Percentiles rank a stretch among this genome's conserved stretches.
Conservation (phyloP, 2,888 invertebrate genomes). For the Fissipunctia ypsillon region DNA sequence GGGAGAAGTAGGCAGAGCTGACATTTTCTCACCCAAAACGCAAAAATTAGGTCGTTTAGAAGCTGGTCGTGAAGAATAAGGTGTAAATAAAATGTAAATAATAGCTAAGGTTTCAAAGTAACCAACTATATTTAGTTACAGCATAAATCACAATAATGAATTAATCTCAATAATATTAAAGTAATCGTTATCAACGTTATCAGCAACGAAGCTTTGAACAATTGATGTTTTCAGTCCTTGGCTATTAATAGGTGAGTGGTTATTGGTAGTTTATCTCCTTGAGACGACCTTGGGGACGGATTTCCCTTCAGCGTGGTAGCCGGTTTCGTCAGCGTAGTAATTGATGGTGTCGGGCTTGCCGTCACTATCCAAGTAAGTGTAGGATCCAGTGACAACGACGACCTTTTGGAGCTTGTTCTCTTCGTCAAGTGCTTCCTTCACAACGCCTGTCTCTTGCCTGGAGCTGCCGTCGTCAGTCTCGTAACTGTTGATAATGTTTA, state of each 20-base stretch:
- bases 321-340: constrained; percentile 92
- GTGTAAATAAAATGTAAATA: background rate
- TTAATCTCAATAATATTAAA: constrained; percentile 1
- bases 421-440: constrained; percentile 85
- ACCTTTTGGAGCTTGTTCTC: constrained; percentile 90
- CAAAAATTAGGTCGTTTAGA: background rate
- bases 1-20: background rate
- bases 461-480: constrained; percentile 78
- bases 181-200: background rate
- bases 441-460: constrained; percentile 89
- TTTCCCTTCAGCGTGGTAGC: constrained; percentile 91
- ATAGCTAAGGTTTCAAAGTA: background rate
- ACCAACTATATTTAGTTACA: constrained; percentile 26
- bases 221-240: constrained; percentile 14
- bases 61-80: background rate
- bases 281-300: constrained; percentile 90
- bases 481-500: constrained; percentile 28
- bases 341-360: constrained; percentile 89
- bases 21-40: background rate
- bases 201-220: constrained; percentile 3
- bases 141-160: constrained; percentile 7
- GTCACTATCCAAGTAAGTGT: constrained; percentile 89
- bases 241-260: constrained; percentile 18
- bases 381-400: constrained; percentile 91
- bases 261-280: constrained; percentile 69